These are phyloP conservation scores for Octopus sinensis DNA, from an alignment of 1,140 invertebrate genomes.

Conservation along the genomic window DNA sequence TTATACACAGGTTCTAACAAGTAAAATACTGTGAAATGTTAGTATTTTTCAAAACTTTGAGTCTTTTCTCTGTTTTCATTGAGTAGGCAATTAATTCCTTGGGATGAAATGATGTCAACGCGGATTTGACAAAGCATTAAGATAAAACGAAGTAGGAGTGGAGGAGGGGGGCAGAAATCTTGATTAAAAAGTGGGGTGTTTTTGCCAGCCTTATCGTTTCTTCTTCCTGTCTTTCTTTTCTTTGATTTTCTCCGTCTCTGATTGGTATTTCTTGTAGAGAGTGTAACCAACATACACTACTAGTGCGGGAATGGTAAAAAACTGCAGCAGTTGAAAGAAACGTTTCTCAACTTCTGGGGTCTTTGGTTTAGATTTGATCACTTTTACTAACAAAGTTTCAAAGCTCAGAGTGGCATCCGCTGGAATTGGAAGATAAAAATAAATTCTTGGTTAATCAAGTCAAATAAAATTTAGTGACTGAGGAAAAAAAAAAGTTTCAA, in stretches of 20 bases:
- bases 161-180: no score
- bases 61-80: no score
- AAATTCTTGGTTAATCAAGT: neutral
- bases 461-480: no score
- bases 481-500: no score
- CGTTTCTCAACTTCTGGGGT: neutral
- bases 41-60: no score
- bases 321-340: neutral
- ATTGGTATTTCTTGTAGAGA: slow-evolving; percentile 4
- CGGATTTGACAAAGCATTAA: no score
- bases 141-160: no score
- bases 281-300: neutral
- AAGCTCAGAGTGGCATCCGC: neutral
- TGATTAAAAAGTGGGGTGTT: no score
- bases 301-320: neutral
- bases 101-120: no score
- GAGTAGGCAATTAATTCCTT: no score
- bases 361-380: neutral
- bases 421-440: neutral
- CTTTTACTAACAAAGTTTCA: neutral
- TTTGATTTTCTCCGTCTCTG: neutral
- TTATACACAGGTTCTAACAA: no score
- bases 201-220: neutral
- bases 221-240: slow-evolving; percentile 6
- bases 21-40: no score